Evolutionary conservation across 2,113 vertebrate genomes (phyloP), one percentile per base, ranked within the genome.

Genomic region (Indri indri): DNA sequence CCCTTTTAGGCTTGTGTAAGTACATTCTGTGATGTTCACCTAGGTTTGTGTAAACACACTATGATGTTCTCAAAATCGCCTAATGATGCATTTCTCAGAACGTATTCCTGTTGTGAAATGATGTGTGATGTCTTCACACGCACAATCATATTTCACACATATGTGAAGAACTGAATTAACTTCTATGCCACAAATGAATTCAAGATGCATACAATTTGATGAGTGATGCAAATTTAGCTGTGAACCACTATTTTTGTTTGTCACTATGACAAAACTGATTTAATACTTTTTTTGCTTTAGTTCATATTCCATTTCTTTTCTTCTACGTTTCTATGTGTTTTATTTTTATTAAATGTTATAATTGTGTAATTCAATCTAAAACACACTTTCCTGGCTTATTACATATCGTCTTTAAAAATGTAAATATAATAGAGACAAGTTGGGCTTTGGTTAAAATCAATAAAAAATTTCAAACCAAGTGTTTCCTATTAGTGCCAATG

Each of bases 361-460:
- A 76, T 54, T 83, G 47, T 92, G 81, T 95, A 85, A 54, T 95
- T 96, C 61, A 91, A 93, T 97, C 92, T 68, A 97, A 97, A 97
- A 80, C 93, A 95, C 84, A 88, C 34, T 95, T 92, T 77, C 45
- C 70, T 73, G 92, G 87, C 61, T 80, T 96, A 81, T 92, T 76
- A 88, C 45, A 73, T 1, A 8, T 90, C 80, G 61, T 32, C 93
- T 80, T 97, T 97, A 92, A 86, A 91, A 97, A 86, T 10, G 30
- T 9, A 30, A 92, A 59, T 97, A 93, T 77, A 81, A 76, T 40
- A 90, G 92, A 95, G 45, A 79, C 91, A 96, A 97, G 93, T 68
- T 12, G 1, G 59, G 45, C 54, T 94, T 73, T 88, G 96, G 71
- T 65, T 1, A 63, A 91, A 71, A 18, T 57, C 94, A 83, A 88